A percentile compares a stretch with the other conserved stretches of the same genome.
These are phyloP conservation scores for Dicrostonyx torquatus DNA, from an alignment of 2,797 vertebrate genomes.

Conservation along the genomic window DNA sequence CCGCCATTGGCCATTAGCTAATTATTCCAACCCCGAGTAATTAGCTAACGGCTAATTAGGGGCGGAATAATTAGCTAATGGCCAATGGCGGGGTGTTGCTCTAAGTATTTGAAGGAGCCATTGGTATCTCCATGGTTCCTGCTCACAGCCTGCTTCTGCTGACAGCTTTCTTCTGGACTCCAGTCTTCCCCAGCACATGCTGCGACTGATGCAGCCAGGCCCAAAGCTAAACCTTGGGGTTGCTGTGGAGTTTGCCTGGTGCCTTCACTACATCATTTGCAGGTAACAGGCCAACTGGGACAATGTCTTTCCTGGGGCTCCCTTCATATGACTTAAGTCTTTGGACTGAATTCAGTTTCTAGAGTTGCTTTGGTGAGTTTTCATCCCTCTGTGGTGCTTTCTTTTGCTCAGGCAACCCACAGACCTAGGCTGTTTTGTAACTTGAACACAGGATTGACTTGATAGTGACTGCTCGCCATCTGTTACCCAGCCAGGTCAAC, in stretches of 20 bases:
- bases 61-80: no score
- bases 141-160: slow-evolving; percentile 57
- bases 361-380: slow-evolving; percentile 17
- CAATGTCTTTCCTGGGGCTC: slow-evolving; percentile 14
- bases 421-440: slow-evolving; percentile 7
- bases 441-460: slow-evolving; percentile 3
- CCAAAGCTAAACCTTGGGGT: slow-evolving; percentile 89
- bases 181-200: slow-evolving; percentile 88
- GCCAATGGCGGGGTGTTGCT: no score
- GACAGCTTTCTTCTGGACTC: slow-evolving; percentile 90
- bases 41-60: no score
- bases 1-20: no score
- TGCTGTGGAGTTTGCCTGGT: slow-evolving; percentile 95
- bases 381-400: not conserved
- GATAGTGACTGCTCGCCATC: slow-evolving; percentile 46
- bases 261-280: slow-evolving; percentile 95
- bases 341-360: slow-evolving; percentile 33
- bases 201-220: slow-evolving; percentile 88
- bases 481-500: slow-evolving; percentile 83
- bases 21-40: no score
- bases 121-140: not conserved
- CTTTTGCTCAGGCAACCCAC: not conserved
- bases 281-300: slow-evolving; percentile 87
- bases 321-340: not conserved
- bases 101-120: not conserved